Percentiles rank a stretch among this genome's conserved stretches.
Conservation (phyloP, 2,888 invertebrate genomes). For the Tachina lurida region DNA sequence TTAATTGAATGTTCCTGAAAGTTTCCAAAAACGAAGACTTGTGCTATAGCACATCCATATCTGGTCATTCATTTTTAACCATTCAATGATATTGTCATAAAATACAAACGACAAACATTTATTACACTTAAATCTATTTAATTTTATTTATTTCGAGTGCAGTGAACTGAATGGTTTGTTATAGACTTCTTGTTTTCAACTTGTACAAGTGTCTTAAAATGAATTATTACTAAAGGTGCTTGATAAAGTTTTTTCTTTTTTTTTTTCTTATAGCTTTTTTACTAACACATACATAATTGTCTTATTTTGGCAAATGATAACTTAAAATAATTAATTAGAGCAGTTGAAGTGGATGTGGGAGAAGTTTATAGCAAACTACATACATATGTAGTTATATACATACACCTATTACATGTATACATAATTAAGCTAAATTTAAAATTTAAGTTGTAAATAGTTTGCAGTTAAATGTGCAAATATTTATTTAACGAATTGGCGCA, state of each 20-base stretch:
- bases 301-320: conserved; percentile 7
- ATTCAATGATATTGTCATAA: conserved; percentile 60
- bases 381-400: too few relatives aligned
- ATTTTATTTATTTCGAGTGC: conserved; percentile 47
- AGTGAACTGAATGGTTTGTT: conserved; percentile 2
- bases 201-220: conserved; percentile 27
- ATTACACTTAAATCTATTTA: conserved; percentile 40
- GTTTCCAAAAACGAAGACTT: conserved; percentile 32
- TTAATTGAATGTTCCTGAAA: conserved; percentile 68
- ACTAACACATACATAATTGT: conserved; percentile 10
- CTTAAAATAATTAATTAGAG: conserved; percentile 8
- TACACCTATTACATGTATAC: too few relatives aligned
- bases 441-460: too few relatives aligned
- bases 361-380: neutral
- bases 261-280: conserved; percentile 36
- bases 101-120: conserved; percentile 61
- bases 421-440: too few relatives aligned
- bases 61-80: conserved; percentile 49
- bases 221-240: conserved; percentile 39
- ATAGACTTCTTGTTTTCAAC: conserved; percentile 8
- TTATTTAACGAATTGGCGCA: too few relatives aligned
- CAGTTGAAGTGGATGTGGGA: neutral
- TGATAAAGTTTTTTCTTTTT: neutral
- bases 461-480: too few relatives aligned
- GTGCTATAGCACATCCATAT: conserved; percentile 6